Evolutionary conservation across 1,140 invertebrate genomes (phyloP), one percentile per base, ranked within the genome.

Genomic region (Euwallacea similis): DNA sequence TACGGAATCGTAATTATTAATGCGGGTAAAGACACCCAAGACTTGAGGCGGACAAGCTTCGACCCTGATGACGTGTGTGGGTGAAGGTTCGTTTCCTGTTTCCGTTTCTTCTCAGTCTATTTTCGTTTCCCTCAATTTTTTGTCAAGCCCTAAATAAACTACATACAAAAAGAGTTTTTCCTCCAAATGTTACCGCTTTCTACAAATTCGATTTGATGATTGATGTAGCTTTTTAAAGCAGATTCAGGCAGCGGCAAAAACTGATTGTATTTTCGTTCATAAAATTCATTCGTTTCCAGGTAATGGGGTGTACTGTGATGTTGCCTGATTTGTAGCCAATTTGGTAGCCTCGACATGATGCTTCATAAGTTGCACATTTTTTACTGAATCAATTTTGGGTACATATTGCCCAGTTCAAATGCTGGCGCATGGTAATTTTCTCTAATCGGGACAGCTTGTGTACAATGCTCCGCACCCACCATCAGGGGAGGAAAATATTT

Each of bases 31-130:
- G 33, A 66, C 64, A 66, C 53, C 33, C 41, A 66, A 66, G 46
- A 55, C 53, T 66, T 55, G 33, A 66, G 33, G 53, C 53, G 46
- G 46, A 63, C 41, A 66, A 55, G 44, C 21, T 54, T 66, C 64
- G 64, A 66, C 64, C 64, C 64, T 66, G 64, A 42, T 66, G 64
- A 56, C 64, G 64, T 54, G 16, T 42, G 62, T 55, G 21, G 64
- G 64, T 66, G 64, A 66, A 66, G 53, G 64, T 66, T 66, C 64
- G 50, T 66, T 66, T 66, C 64, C 64, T 66, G 64, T 66, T 66
- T 66, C 64, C 64, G 64, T 41, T 13, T 42, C 42, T 61, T 61
- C 42, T 43, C 33, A 11, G 21, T 63, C 61, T 50, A 47, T 63
- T 47, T 50, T 33, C 13, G 61, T 63, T 63, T 47, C 44, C 10